Percentiles rank a stretch among this genome's conserved stretches.
These are phyloP conservation scores for Corythoichthys haematopterus DNA, from an alignment of 2,113 vertebrate genomes.

Conservation along the genomic window DNA sequence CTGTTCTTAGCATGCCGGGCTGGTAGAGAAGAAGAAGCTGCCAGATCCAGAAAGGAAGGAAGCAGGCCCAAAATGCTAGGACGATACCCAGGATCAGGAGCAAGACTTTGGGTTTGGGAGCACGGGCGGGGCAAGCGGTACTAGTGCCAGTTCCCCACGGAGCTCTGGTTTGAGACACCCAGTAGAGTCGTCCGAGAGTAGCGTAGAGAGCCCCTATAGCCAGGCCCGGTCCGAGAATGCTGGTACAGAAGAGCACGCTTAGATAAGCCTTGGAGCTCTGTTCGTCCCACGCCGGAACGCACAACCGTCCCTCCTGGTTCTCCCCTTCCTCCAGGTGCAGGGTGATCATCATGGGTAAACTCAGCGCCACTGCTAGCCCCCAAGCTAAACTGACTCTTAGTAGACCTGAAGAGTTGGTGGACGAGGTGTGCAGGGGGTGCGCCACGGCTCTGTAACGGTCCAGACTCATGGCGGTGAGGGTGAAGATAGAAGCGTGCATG, in stretches of 20 bases:
- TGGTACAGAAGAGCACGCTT: conserved; percentile 78
- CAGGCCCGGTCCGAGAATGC: conserved; percentile 78
- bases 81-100: conserved; percentile 79
- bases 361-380: conserved; percentile 75
- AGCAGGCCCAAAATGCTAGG: conserved; percentile 81
- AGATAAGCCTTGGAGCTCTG: conserved; percentile 77
- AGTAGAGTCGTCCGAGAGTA: conserved; percentile 76
- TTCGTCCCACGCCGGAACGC: conserved; percentile 79
- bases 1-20: conserved; percentile 67
- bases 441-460: conserved; percentile 78
- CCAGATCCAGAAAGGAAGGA: conserved; percentile 83
- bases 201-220: conserved; percentile 78
- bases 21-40: conserved; percentile 79
- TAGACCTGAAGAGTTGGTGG: conserved; percentile 68
- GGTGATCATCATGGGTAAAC: conserved; percentile 82
- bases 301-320: conserved; percentile 71
- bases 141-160: conserved; percentile 66
- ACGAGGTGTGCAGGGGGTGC: conserved; percentile 71
- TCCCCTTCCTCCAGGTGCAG: conserved; percentile 77
- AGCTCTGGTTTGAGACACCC: conserved; percentile 76
- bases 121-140: conserved; percentile 58
- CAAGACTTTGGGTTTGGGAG: conserved; percentile 79
- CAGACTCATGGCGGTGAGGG: conserved; percentile 78
- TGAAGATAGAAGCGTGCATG: conserved; percentile 83
- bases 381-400: conserved; percentile 74